A percentile compares a stretch with the other conserved stretches of the same genome.
Conservation (phyloP, 2,797 vertebrate genomes). For the Lepus townsendii region DNA sequence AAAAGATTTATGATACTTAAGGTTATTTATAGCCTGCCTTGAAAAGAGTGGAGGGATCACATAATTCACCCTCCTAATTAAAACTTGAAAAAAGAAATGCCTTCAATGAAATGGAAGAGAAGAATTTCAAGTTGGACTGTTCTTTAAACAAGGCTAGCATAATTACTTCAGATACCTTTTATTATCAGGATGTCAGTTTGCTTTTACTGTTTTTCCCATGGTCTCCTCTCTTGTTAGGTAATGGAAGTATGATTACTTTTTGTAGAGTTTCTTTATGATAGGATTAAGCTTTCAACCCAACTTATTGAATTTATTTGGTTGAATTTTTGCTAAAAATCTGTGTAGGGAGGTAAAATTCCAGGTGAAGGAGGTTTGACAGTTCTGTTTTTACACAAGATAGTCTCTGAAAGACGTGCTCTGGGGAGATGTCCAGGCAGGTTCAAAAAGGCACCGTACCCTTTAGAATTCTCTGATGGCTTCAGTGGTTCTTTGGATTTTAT, state of each 20-base stretch:
- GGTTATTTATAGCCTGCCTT: constrained; percentile 63
- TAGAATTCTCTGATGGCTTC: constrained; percentile 57
- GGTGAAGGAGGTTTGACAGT: not conserved
- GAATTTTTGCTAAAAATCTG: constrained; percentile 48
- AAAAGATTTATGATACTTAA: constrained; percentile 35
- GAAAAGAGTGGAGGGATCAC: constrained; percentile 35
- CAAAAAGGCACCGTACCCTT: constrained; percentile 20
- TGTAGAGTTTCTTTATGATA: constrained; percentile 73
- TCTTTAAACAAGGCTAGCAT: constrained; percentile 35
- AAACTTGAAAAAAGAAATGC: constrained; percentile 62
- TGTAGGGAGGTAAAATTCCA: constrained; percentile 52
- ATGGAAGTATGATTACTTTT: constrained; percentile 44
- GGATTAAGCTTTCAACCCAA: constrained; percentile 49
- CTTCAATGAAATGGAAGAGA: constrained; percentile 33
- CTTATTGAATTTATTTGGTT: constrained; percentile 59
- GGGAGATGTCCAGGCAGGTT: constrained; percentile 76
- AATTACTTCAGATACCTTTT: constrained; percentile 44
- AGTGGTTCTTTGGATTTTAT: constrained; percentile 55
- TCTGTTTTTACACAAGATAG: constrained; percentile 55
- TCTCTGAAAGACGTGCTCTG: constrained; percentile 25
- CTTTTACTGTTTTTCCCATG: constrained; percentile 50
- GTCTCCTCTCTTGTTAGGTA: constrained; percentile 47
- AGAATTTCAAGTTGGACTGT: constrained; percentile 60
- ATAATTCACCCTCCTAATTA: constrained; percentile 49
- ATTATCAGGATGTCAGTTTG: constrained; percentile 41